phyloP scores from a whole-genome alignment of 2,888 invertebrate genomes.

The Oscheius onirici region DNA sequence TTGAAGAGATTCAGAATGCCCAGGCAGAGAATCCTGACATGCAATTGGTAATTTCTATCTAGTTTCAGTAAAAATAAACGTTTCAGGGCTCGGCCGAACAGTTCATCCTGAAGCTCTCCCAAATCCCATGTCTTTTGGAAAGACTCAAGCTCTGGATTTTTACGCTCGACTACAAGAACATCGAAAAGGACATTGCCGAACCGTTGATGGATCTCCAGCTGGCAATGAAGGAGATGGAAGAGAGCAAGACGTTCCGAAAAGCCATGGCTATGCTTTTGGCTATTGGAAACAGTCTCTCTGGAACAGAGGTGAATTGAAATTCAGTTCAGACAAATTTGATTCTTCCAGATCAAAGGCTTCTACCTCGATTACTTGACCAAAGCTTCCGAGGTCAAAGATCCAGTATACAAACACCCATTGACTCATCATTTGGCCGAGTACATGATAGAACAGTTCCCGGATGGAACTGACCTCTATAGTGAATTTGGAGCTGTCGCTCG shows the following conservation, averaged over 20 bases:
- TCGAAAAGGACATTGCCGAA: slow-evolving; percentile 96
- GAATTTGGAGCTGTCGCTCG: slow-evolving; percentile 77
- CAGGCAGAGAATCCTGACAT: slow-evolving; percentile 85
- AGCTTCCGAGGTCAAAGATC: slow-evolving; percentile 81
- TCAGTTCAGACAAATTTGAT: not conserved
- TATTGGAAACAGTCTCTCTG: slow-evolving; percentile 95
- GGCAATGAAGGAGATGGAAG: slow-evolving; percentile 89
- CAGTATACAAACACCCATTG: slow-evolving; percentile 94
- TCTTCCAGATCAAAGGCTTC: slow-evolving; percentile 86
- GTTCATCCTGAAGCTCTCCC: slow-evolving; percentile 93
- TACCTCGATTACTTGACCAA: slow-evolving; percentile 95
- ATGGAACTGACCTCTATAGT: slow-evolving; percentile 94
- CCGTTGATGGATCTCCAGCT: slow-evolving; percentile 97
- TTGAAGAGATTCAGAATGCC: slow-evolving; percentile 55
- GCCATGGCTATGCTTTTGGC: slow-evolving; percentile 91
- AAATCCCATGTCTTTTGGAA: slow-evolving; percentile 90
- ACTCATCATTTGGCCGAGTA: slow-evolving; percentile 96
- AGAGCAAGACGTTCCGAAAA: slow-evolving; percentile 91
- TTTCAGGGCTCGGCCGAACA: slow-evolving; percentile 87
- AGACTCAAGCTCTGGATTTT: slow-evolving; percentile 95
- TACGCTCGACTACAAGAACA: slow-evolving; percentile 95
- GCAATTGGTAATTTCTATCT: slow-evolving; percentile 77
- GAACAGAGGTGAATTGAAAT: slow-evolving; percentile 79
- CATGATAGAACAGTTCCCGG: slow-evolving; percentile 94
- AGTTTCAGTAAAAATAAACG: not conserved